Evolutionary conservation across 2,888 invertebrate genomes (phyloP).

Genomic region (Nomada ferruginata): DNA sequence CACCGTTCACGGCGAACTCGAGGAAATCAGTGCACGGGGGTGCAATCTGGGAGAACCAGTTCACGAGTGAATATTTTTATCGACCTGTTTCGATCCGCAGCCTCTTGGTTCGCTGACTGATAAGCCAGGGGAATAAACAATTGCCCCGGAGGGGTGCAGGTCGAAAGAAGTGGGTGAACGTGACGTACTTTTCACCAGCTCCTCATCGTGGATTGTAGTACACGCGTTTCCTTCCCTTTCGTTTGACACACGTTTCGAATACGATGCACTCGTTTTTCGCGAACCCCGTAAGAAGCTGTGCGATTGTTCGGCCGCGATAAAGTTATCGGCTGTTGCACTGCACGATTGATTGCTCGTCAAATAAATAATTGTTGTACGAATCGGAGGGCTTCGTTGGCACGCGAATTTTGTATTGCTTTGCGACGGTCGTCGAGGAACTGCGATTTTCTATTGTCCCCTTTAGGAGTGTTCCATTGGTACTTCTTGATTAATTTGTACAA

Average conservation of each 20-base stretch:
- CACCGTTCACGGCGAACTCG: background rate
- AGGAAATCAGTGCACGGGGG: background rate
- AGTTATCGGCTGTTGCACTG: constrained; percentile 12
- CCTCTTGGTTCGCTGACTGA: constrained; percentile 8
- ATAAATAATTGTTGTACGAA: constrained; percentile 15
- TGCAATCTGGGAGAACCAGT: background rate
- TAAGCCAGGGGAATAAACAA: constrained; percentile 45
- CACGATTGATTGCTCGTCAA: constrained; percentile 13
- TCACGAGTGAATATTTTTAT: constrained; percentile 21
- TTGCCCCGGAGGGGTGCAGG: constrained; percentile 16
- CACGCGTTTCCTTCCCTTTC: constrained; percentile 6
- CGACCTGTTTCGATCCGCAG: constrained; percentile 10
- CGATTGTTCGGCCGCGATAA: constrained; percentile 30
- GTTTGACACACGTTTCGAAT: too few relatives aligned
- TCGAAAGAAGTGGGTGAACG: constrained; percentile 30
- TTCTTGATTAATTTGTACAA: too few relatives aligned
- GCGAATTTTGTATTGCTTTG: too few relatives aligned
- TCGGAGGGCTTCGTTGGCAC: background rate
- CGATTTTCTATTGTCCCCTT: background rate
- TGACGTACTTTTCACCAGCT: constrained; percentile 9
- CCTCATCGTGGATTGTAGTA: constrained; percentile 5
- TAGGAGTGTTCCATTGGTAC: too few relatives aligned
- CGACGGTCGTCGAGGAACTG: background rate
- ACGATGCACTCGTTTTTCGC: background rate
- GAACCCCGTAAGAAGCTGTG: background rate